Base-by-base conservation (phyloP, 2,797 vertebrate species). In the Novumbra hubbsi region DNA sequence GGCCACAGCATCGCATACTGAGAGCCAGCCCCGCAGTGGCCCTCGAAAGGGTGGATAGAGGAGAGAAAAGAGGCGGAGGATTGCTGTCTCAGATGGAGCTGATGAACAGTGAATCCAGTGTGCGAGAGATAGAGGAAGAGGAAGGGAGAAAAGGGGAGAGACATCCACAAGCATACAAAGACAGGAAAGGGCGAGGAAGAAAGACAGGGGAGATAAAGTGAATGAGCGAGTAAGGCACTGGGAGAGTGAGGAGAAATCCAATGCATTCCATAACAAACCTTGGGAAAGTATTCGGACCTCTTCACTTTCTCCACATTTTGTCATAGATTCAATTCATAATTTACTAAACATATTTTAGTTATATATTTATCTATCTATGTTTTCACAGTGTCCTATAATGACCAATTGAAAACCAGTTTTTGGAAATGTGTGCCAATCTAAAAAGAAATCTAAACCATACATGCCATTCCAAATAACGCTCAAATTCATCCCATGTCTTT, bases 1-100 rank as follows among this genome's bases (percentile, higher is more conserved):
- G 92, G 90, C 85, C 84, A 79, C 85, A 77, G 85, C 88, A 24
- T 60, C 55, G 90, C 88, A 90, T 84, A 85, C 76, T 82, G 89
- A 90, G 84, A 83, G 74, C 83, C 81, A 83, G 86, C 85, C 87
- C 88, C 64, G 74, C 84, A 89, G 87, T 87, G 76, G 49, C 82
- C 88, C 88, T 77, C 84, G 81, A 89, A 90, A 89, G 81, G 78
- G 41, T 85, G 79, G 86, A 85, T 85, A 86, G 81, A 83, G 79
- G 85, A 81, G 84, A 87, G 86, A 88, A 84, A 72, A 78, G 88
- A 78, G 88, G 55, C 21, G 21, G 21, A 60, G 55, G 55, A 24
- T 24, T 60, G 91, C 87, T 91, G 88, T 83, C 72, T 73, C 49
- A 57, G 49, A 65, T n/a, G 15, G 64, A 28, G 21, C 88, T 82